Base-by-base conservation (phyloP, 2,113 vertebrate genomes). In the Marcusenius ussheri region DNA sequence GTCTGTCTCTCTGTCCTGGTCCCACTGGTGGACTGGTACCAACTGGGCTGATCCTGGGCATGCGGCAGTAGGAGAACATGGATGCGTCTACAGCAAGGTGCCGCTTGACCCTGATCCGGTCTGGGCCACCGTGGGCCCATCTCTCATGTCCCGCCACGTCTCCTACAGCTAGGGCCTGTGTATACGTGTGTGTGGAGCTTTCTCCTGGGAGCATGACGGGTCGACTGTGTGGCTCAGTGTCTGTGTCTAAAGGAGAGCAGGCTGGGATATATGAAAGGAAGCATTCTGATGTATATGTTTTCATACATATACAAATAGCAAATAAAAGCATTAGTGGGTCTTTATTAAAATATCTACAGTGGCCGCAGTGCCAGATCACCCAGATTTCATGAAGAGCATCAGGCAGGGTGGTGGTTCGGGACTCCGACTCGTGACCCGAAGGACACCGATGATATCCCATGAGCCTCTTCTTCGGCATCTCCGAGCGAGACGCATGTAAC, bases 21-120 rank as follows among this genome's bases (percentile, higher is more conserved):
- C 94, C 94, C 94, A 94, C 92, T 93, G 90, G 91, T 91, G 92
- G 93, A 91, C 90, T 92, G 92, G 92, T 95, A 94, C 93, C 42
- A 39, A n/a, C 89, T 39, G 10, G 80, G 42, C 92, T 89, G 89
- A 88, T 0, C 3, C 19, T 88, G 88, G 88, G 27, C 27, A 3
- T 39, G 89, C 45, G 35, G 50, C 50, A 19, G 91, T 89, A 92
- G 88, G 90, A 91, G 94, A 94, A 93, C 93, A 94, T 94, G 95
- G 93, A 93, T 92, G 95, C 92, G 91, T 91, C 90, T 91, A 92
- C 94, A 91, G 93, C 90, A 93, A 94, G 94, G 93, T 39, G 85
- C 50, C 11, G 15, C 21, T 9, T 95, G 94, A 93, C 92, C 94
- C 93, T 92, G 90, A 91, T 90, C 89, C 27, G 66, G 58, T 88